A percentile compares a stretch with the other conserved stretches of the same genome.
These are phyloP conservation scores for Mormyrus hasselquistii DNA, from an alignment of 2,797 vertebrate genomes.

Conservation along the genomic window DNA sequence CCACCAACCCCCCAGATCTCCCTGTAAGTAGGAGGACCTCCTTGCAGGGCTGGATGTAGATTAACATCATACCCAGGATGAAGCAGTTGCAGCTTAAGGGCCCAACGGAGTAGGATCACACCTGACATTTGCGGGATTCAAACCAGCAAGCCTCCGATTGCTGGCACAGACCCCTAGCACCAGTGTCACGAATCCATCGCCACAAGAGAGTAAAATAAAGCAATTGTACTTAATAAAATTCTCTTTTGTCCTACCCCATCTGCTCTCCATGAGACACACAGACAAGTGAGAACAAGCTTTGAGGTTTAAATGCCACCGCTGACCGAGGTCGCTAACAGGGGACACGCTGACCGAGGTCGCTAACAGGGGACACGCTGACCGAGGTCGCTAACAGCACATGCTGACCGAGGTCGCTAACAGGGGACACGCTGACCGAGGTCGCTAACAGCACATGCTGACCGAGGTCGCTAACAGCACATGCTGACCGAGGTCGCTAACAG, in stretches of 20 bases:
- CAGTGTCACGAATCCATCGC: not conserved
- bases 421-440: no score
- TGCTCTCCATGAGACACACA: not conserved
- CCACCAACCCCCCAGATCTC: not conserved
- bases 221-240: not conserved
- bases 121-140: not conserved
- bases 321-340: no score
- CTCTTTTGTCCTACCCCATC: not conserved
- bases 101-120: not conserved
- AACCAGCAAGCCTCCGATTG: not conserved
- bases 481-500: no score
- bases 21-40: not conserved
- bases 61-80: not conserved
- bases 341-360: no score
- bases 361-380: no score
- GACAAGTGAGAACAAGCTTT: not conserved
- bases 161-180: not conserved
- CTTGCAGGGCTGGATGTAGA: not conserved
- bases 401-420: no score
- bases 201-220: not conserved
- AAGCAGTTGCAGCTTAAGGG: not conserved
- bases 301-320: not conserved
- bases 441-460: no score
- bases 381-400: no score
- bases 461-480: no score